Conservation (phyloP, 2,797 vertebrate genomes). For the Tauraco hartlaubi region DNA sequence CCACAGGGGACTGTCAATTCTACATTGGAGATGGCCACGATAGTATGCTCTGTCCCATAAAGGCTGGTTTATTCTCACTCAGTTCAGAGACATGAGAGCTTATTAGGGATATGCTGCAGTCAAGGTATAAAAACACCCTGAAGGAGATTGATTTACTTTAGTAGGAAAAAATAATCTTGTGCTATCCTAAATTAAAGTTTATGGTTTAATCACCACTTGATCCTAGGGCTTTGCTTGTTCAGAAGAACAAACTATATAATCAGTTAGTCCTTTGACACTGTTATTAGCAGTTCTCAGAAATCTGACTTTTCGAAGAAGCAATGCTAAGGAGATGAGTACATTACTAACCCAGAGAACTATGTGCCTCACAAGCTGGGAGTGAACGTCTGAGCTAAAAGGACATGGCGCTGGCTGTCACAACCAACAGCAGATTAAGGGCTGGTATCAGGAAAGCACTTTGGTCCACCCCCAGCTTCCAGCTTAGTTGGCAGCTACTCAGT, state of each 20-base stretch:
- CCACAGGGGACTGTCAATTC: not conserved
- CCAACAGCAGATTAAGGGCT: not conserved
- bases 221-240: not conserved
- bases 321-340: not conserved
- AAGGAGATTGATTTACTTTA: not conserved
- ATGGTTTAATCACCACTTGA: not conserved
- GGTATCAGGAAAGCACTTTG: not conserved
- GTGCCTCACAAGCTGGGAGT: not conserved
- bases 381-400: not conserved
- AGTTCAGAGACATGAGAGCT: not conserved
- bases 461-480: not conserved
- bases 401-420: not conserved
- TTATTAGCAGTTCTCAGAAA: not conserved
- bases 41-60: not conserved
- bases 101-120: not conserved
- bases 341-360: not conserved
- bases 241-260: not conserved
- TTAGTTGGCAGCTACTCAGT: not conserved
- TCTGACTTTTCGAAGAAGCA: not conserved
- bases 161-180: not conserved
- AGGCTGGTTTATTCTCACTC: not conserved
- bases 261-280: not conserved
- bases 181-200: not conserved
- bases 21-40: not conserved
- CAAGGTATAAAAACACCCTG: not conserved